These are phyloP conservation scores for Aradophagus sp. DNA, from an alignment of 1,140 invertebrate species.

Conservation along the genomic window DNA sequence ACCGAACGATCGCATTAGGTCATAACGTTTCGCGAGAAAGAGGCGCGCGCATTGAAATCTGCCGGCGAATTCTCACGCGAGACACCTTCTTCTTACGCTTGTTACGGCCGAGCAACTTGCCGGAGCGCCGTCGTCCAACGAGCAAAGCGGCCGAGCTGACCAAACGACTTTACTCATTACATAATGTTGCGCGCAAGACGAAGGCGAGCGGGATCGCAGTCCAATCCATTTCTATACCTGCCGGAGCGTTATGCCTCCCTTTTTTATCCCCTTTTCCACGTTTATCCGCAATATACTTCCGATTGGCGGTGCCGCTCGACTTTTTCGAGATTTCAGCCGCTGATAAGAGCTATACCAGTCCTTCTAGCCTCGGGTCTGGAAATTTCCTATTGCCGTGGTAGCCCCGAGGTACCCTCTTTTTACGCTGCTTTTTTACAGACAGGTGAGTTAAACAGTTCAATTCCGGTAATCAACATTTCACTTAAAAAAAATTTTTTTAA, in stretches of 20 bases:
- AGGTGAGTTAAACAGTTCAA: too few species aligned
- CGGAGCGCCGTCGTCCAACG: slow-evolving; percentile 62
- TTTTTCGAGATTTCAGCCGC: slow-evolving; percentile 62
- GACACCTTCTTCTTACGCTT: slow-evolving; percentile 60
- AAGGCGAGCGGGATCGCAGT: slow-evolving; percentile 72
- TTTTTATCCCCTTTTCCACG: slow-evolving; percentile 60
- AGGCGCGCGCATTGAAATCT: slow-evolving; percentile 49
- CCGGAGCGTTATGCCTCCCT: slow-evolving; percentile 55
- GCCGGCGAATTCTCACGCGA: slow-evolving; percentile 56
- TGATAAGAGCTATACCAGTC: slow-evolving; percentile 60
- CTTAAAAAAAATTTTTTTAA: too few species aligned
- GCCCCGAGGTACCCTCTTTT: slow-evolving; percentile 6
- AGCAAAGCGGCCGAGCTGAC: slow-evolving; percentile 61
- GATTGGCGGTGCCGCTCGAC: slow-evolving; percentile 56
- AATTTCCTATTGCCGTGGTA: slow-evolving; percentile 55
- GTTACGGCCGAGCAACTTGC: slow-evolving; percentile 59
- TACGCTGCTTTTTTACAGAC: too few species aligned
- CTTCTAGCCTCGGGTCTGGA: slow-evolving; percentile 45
- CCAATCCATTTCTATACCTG: slow-evolving; percentile 68
- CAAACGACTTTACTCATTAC: slow-evolving; percentile 73
- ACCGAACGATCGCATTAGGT: slow-evolving; percentile 49
- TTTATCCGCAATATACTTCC: slow-evolving; percentile 67
- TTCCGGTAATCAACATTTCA: too few species aligned
- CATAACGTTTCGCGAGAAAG: slow-evolving; percentile 39
- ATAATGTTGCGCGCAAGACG: slow-evolving; percentile 69